Conservation (phyloP, 35 echinoderm and acorn worm species). For the Diadema setosum region DNA sequence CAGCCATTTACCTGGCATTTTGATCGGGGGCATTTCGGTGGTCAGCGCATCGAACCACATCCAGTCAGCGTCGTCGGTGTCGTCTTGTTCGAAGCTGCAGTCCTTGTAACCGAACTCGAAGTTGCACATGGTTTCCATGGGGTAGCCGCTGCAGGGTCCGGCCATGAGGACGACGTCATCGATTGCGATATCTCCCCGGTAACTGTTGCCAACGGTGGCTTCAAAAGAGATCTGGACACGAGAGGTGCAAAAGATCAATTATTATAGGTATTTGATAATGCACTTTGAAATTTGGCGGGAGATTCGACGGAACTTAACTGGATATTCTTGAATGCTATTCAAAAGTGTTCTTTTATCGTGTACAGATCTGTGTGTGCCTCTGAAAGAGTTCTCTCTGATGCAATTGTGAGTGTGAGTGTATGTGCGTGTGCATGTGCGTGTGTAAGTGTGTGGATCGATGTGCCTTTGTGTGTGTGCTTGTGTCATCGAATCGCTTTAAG, state of each 20-base stretch:
- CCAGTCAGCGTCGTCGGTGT: constrained; percentile 2
- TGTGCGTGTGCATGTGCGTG: too few relatives aligned
- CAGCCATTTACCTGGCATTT: background rate
- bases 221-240: constrained; percentile 39
- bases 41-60: background rate
- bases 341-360: too few relatives aligned
- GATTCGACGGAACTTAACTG: too few relatives aligned
- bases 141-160: constrained; percentile 36
- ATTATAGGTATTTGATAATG: too few relatives aligned
- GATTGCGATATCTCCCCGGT: constrained; percentile 58
- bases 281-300: too few relatives aligned
- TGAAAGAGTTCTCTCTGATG: too few relatives aligned
- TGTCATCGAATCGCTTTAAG: too few relatives aligned
- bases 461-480: too few relatives aligned
- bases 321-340: too few relatives aligned
- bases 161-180: constrained; percentile 50
- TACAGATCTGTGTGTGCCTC: too few relatives aligned
- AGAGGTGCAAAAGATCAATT: background rate
- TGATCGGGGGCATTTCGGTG: background rate
- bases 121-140: background rate
- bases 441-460: too few relatives aligned
- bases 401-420: too few relatives aligned
- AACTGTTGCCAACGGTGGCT: constrained; percentile 29
- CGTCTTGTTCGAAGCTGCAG: background rate
- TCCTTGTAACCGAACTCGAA: constrained; percentile 1